Base-by-base conservation (phyloP, 2,888 invertebrate genomes). In the Spicauda simplicius region DNA sequence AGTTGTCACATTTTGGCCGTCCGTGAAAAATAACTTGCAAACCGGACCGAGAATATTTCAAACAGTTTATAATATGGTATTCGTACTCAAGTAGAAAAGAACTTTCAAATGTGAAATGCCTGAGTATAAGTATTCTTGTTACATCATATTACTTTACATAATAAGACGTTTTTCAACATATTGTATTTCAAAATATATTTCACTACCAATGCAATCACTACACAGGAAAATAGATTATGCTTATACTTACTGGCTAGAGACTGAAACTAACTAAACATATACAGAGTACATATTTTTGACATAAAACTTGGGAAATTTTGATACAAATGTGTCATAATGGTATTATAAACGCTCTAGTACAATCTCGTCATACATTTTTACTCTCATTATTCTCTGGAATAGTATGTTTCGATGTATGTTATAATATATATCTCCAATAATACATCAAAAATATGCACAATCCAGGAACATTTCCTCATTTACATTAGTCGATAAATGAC, bases 221-320 rank as follows among this genome's bases (percentile, higher is more conserved):
- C 18, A 20, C 52, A 53, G 52, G n/a, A 53, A 53, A 20, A 53
- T 50, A 50, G 50, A 50, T 50, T 16, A 53, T 53, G 52, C 20
- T 19, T 53, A 20, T 19, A 12, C 19, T 53, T 19, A 53, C 50
- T 18, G 16, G 14, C 52, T 53, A 53, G 10, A 53, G 16, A 20
- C 11, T 19, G 20, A 20, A 53, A 53, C 52, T 53, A 53, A 53
- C 7, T 53, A 48, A 48, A 48, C 48, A 48, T 48, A 5, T 48
- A 41, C 12, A 16, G 16, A 16, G 41, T 7, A 48, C n/a, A 48
- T 48, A 48, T 8, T n/a, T 48, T 4, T 48, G 16, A 14, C 14
- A 8, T 16, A 2, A 16, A 2, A 45, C 14, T 45, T 45, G 45
- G 45, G n/a, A 45, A 1, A 14, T n/a, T n/a, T 45, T 3, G 45